Conservation (phyloP, 35 echinoderm and acorn worm species). For the Heliocidaris tuberculata region DNA sequence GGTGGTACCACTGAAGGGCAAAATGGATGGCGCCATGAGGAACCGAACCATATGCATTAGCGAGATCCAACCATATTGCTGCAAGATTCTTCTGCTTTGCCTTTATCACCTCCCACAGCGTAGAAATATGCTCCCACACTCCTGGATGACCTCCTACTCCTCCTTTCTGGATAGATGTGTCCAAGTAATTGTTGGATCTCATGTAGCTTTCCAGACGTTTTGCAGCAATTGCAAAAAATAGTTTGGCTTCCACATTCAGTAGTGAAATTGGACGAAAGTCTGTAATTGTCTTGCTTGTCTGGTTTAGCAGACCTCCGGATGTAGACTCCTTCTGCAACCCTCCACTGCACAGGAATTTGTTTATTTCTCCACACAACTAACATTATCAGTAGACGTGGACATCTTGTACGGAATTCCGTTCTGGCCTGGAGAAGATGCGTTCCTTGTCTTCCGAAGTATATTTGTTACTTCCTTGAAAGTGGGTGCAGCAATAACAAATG, state of each 20-base stretch:
- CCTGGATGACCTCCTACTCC: conserved; percentile 17
- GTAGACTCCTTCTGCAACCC: conserved; percentile 41
- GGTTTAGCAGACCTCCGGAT: too few relatives aligned
- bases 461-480: neutral
- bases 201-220: conserved; percentile 21
- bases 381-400: neutral
- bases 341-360: conserved; percentile 33
- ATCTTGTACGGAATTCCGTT: conserved; percentile 36
- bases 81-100: too few relatives aligned
- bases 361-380: neutral
- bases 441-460: conserved; percentile 15
- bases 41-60: too few relatives aligned
- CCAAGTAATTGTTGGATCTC: neutral
- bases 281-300: conserved; percentile 24
- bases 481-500: neutral
- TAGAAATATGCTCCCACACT: neutral
- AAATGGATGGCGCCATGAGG: too few relatives aligned
- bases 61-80: too few relatives aligned
- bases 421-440: conserved; percentile 14
- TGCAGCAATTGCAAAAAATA: too few relatives aligned
- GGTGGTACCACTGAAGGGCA: conserved; percentile 42
- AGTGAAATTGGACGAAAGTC: conserved; percentile 36
- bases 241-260: too few relatives aligned
- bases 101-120: too few relatives aligned
- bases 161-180: conserved; percentile 23